Percentiles rank a stretch among this genome's conserved stretches.
Evolutionary conservation across 92 coral and sea anemone genomes (phyloP).

Genomic region (Montipora capitata): DNA sequence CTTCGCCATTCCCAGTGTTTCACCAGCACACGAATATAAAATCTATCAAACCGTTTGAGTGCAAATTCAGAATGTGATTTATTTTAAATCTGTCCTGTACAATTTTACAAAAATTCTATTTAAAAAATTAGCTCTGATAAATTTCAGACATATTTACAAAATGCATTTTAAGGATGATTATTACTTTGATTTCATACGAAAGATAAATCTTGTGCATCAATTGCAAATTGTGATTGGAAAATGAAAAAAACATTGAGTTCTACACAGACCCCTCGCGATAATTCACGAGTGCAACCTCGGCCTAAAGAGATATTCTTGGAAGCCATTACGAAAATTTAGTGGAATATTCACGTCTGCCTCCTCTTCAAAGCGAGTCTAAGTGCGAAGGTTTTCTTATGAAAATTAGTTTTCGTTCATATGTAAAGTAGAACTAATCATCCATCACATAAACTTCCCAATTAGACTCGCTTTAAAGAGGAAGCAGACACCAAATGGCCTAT

Average conservation of each 20-base stretch:
- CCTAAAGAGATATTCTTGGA: background rate
- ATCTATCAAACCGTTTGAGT: background rate
- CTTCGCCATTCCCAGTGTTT: too few species aligned
- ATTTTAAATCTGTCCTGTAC: constrained; percentile 44
- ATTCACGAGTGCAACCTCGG: background rate
- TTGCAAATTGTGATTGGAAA: background rate
- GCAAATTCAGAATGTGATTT: constrained; percentile 16
- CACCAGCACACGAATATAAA: too few species aligned
- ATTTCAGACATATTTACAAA: constrained; percentile 17
- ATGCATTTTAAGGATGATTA: background rate
- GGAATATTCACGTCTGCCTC: too few species aligned
- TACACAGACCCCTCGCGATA: background rate
- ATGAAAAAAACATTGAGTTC: background rate
- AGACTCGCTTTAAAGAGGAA: too few species aligned
- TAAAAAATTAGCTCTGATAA: background rate
- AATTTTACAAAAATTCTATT: constrained; percentile 39
- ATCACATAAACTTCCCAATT: too few species aligned
- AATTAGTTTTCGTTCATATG: too few species aligned
- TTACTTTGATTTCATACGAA: constrained; percentile 1
- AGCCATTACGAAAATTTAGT: too few species aligned
- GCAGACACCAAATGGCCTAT: too few species aligned
- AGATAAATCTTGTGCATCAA: constrained; percentile 10
- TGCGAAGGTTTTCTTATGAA: too few species aligned
- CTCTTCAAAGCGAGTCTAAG: too few species aligned
- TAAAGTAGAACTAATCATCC: too few species aligned